Evolutionary conservation across 2,888 invertebrate genomes (phyloP), one percentile per base, ranked within the genome.

Genomic region (Electrophaes corylata): DNA sequence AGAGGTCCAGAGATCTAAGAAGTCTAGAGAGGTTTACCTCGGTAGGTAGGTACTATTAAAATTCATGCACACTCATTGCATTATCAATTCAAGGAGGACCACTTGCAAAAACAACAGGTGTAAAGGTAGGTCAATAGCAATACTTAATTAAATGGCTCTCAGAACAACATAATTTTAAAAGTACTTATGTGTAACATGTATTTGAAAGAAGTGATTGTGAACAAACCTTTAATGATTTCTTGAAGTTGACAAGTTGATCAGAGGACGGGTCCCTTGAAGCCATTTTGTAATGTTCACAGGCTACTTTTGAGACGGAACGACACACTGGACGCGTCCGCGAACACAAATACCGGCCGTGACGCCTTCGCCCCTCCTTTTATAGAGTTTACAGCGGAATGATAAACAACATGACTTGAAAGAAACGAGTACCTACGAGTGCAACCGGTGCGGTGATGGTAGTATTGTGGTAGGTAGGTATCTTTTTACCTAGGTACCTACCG

Each of bases 191-290:
- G 26, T 10, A 29, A 29, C 26, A 6, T 29, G n/a, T n/a, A n/a
- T n/a, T n/a, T 16, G 16, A n/a, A 39, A 2, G 8, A 26, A 10
- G 26, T 26, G 26, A 26, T 10, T 10, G 44, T 54, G 19, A 33
- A 81, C 85, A 81, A 84, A 95, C 95, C 93, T 93, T 93, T 41
- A 92, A 73, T 44, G 78, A 75, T 71, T 93, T 94, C 79, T 93
- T 94, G 82, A 88, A 94, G 64, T 93, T 88, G 65, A 91, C 88
- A 51, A 95, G 89, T 81, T 95, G 95, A 67, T 95, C 93, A 35
- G 93, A 71, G 19, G 95, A 93, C 46, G 94, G 92, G 68, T 94
- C 94, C 65, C 95, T 92, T 62, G 87, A 86, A 66, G 93, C 76
- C 81, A 82, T 82, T 68, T 75, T 73, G 57, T 43, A 3, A 18